A percentile compares a stretch with the other conserved stretches of the same genome.
These are phyloP conservation scores for Micronycteris hirsuta DNA, from an alignment of 2,113 vertebrate species.

Conservation along the genomic window DNA sequence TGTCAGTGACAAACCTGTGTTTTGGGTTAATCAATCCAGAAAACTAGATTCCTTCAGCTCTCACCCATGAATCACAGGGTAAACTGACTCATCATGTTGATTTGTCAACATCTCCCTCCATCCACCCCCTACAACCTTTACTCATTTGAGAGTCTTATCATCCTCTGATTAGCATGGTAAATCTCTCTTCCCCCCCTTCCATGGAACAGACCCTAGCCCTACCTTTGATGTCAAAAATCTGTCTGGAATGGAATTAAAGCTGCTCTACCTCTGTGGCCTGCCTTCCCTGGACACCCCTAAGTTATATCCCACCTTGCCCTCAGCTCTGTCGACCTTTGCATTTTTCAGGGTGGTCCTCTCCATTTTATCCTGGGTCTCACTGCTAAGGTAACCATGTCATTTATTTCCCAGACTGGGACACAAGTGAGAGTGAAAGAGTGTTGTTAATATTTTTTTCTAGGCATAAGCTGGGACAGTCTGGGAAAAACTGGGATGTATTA, in stretches of 20 bases:
- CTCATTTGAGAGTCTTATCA: neutral
- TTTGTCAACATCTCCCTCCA: neutral
- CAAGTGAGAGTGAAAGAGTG: neutral
- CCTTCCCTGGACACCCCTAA: too few species aligned
- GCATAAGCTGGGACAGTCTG: neutral
- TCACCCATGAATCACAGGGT: neutral
- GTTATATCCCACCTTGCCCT: neutral
- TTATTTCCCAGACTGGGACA: neutral
- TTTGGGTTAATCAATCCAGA: neutral
- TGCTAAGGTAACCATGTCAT: neutral
- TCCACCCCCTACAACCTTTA: neutral
- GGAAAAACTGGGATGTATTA: neutral
- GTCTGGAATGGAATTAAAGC: neutral
- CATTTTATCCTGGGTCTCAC: neutral
- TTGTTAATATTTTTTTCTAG: neutral
- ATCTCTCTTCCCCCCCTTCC: neutral
- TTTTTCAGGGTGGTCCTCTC: neutral
- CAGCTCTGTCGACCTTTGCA: neutral
- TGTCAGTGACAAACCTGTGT: neutral
- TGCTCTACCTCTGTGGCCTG: neutral
- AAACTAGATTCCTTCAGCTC: neutral
- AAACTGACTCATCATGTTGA: neutral
- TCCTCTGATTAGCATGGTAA: neutral
- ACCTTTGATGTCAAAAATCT: neutral
- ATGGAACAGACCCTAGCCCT: neutral